Percentiles rank a stretch among this genome's conserved stretches.
Conservation (phyloP, 2,888 invertebrate genomes). For the Cephonodes hylas region DNA sequence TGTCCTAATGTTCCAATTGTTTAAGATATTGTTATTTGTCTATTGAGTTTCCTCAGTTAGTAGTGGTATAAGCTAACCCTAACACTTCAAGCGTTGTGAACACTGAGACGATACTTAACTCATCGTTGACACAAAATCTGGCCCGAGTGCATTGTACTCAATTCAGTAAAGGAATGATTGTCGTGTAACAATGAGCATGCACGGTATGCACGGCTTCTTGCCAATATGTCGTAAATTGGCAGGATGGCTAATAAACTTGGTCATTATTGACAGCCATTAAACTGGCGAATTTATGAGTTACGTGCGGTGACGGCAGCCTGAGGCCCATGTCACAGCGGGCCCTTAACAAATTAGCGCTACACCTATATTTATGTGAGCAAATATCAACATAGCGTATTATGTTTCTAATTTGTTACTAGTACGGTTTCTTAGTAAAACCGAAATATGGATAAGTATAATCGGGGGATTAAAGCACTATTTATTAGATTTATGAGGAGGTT, state of each 20-base stretch:
- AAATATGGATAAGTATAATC: neutral
- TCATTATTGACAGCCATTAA: slow-evolving; percentile 74
- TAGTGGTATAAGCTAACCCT: neutral
- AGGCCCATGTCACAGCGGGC: slow-evolving; percentile 17
- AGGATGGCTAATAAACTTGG: slow-evolving; percentile 68
- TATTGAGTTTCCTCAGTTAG: neutral
- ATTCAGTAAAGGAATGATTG: slow-evolving; percentile 17
- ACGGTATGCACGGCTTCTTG: slow-evolving; percentile 58
- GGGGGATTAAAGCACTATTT: neutral
- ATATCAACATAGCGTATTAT: neutral
- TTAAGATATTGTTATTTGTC: neutral
- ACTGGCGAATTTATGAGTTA: slow-evolving; percentile 65
- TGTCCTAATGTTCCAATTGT: too few relatives aligned
- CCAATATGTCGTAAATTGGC: slow-evolving; percentile 73
- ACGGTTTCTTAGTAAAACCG: neutral
- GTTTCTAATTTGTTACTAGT: neutral
- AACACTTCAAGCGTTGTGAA: neutral
- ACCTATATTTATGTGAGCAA: neutral
- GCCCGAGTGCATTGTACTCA: neutral
- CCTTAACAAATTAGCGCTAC: slow-evolving; percentile 7
- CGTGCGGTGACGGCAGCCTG: slow-evolving; percentile 28
- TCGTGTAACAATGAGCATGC: slow-evolving; percentile 45
- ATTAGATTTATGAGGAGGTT: neutral
- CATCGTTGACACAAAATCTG: neutral
- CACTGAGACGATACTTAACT: neutral